Conservation (phyloP, 2,888 invertebrate genomes). For the Zygothrica quintamaculata region DNA sequence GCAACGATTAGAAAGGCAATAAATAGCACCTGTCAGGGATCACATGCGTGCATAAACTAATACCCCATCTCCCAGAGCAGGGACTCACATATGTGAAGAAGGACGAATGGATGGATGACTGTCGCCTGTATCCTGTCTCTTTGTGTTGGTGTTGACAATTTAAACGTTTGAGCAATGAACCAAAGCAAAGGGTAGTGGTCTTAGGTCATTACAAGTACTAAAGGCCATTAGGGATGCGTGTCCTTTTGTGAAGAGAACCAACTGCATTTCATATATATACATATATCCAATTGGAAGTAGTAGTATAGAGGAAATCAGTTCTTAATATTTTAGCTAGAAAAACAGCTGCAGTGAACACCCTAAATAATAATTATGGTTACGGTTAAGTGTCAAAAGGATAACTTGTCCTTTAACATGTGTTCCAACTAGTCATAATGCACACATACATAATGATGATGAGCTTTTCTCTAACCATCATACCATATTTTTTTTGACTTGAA, state of each 20-base stretch:
- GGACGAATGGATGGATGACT: constrained; percentile 44
- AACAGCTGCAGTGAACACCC: constrained; percentile 54
- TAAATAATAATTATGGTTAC: constrained; percentile 47
- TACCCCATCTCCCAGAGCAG: neutral
- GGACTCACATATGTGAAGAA: constrained; percentile 20
- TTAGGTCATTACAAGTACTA: constrained; percentile 24
- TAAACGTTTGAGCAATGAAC: constrained; percentile 58
- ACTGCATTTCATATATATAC: constrained; percentile 31
- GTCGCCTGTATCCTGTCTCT: constrained; percentile 24
- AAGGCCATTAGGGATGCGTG: constrained; percentile 35
- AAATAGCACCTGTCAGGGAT: constrained; percentile 83
- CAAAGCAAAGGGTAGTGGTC: constrained; percentile 52
- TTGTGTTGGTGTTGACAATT: constrained; percentile 74
- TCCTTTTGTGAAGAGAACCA: constrained; percentile 38
- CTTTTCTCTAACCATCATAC: no score
- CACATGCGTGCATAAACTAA: constrained; percentile 79
- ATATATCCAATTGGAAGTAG: neutral
- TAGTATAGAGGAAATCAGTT: neutral
- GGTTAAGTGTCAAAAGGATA: constrained; percentile 78
- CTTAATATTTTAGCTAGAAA: neutral
- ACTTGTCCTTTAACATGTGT: constrained; percentile 56
- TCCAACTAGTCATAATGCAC: constrained; percentile 28
- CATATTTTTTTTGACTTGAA: no score
- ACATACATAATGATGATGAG: constrained; percentile 67
- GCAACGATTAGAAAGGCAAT: constrained; percentile 83